phyloP scores from a whole-genome alignment of 1,140 invertebrate species.

The Drosophila parvula region DNA sequence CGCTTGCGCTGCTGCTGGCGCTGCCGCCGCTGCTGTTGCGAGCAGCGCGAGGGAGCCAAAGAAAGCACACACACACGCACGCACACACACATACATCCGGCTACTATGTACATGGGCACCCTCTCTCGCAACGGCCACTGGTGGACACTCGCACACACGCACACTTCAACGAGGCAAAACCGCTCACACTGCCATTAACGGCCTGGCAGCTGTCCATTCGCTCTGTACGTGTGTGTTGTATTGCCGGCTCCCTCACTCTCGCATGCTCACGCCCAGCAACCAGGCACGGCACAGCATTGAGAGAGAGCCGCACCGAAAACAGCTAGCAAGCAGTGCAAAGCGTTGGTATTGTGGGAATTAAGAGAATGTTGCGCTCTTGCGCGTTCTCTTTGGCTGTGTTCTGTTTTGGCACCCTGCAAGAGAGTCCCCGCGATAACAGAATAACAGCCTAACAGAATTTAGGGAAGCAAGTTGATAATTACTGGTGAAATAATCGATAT shows the following conservation, averaged over 20 bases:
- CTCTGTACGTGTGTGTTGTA: constrained; percentile 61
- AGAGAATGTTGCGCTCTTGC: constrained; percentile 12
- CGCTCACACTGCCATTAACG: constrained; percentile 11
- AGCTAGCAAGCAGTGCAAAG: constrained; percentile 20
- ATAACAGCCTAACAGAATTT: not conserved
- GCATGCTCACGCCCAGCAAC: constrained; percentile 48
- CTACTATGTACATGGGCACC: constrained; percentile 27
- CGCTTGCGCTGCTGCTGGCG: constrained; percentile 36
- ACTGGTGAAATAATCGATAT: not conserved
- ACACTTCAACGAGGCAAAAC: constrained; percentile 18
- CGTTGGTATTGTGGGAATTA: not conserved
- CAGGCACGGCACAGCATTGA: constrained; percentile 3
- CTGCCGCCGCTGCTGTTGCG: constrained; percentile 17
- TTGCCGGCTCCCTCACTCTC: constrained; percentile 65
- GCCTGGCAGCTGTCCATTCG: constrained; percentile 67
- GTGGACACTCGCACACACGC: constrained; percentile 46
- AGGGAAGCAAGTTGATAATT: no score
- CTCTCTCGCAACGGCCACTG: constrained; percentile 58
- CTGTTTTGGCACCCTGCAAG: constrained; percentile 5
- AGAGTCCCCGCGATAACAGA: not conserved
- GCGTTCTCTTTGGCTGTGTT: not conserved
- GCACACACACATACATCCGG: constrained; percentile 23
- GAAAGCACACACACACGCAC: constrained; percentile 41
- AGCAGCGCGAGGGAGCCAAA: constrained; percentile 55
- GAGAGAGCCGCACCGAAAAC: not conserved